A percentile compares a stretch with the other conserved stretches of the same genome.
phyloP scores from a whole-genome alignment of 2,888 invertebrate genomes.

The Synanthedon vespiformis region DNA sequence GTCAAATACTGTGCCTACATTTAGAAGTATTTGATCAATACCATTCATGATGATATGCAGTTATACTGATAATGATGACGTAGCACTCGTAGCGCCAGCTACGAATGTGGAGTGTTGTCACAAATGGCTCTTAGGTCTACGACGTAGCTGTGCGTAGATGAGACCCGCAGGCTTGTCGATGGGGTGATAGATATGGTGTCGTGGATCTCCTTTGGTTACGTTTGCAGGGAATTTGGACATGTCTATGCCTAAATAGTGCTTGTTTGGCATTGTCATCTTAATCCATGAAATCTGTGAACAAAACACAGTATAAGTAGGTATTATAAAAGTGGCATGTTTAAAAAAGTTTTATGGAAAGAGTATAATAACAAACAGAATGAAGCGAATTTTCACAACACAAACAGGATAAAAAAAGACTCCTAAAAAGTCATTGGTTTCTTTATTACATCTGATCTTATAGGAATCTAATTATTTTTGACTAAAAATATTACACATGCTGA shows the following conservation, averaged over 20 bases:
- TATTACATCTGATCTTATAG: too few relatives aligned
- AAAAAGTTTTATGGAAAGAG: too few relatives aligned
- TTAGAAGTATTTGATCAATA: too few relatives aligned
- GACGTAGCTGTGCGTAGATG: slow-evolving; percentile 78
- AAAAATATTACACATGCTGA: too few relatives aligned
- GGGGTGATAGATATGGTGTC: slow-evolving; percentile 78
- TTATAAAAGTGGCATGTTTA: not conserved
- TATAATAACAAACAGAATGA: too few relatives aligned
- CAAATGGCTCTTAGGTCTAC: slow-evolving; percentile 69
- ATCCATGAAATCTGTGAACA: slow-evolving; percentile 73
- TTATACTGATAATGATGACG: too few relatives aligned
- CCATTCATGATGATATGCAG: too few relatives aligned
- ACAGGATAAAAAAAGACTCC: too few relatives aligned
- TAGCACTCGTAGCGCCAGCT: slow-evolving; percentile 21
- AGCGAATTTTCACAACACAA: too few relatives aligned
- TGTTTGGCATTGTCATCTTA: slow-evolving; percentile 84
- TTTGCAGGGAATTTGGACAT: slow-evolving; percentile 78
- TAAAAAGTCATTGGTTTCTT: too few relatives aligned
- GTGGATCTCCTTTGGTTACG: slow-evolving; percentile 73
- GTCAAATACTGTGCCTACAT: too few relatives aligned
- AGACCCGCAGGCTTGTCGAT: slow-evolving; percentile 84
- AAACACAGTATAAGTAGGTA: slow-evolving; percentile 3
- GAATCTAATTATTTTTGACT: too few relatives aligned
- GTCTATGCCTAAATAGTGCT: slow-evolving; percentile 82
- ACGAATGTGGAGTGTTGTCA: slow-evolving; percentile 61